These are phyloP conservation scores for Vanacampus margaritifer DNA, from an alignment of 2,113 vertebrate genomes.

Conservation along the genomic window DNA sequence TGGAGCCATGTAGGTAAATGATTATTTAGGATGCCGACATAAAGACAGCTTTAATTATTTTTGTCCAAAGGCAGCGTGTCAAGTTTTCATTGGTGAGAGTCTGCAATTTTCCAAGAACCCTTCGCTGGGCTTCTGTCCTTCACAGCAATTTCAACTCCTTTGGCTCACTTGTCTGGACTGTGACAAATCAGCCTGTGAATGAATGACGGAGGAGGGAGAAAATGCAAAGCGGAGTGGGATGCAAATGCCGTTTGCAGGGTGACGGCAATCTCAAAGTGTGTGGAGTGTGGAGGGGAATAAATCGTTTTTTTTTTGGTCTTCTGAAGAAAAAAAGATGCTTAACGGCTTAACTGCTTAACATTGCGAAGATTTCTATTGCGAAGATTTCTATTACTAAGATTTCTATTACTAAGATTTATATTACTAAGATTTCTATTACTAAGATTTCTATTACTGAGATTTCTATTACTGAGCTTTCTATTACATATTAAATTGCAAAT, in stretches of 20 bases:
- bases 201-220: conserved; percentile 19
- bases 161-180: conserved; percentile 14
- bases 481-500: too few relatives aligned
- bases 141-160: conserved; percentile 22
- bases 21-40: background rate
- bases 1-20: too few relatives aligned
- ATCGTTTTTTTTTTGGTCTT: too few relatives aligned
- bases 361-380: too few relatives aligned
- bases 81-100: background rate
- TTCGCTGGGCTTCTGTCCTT: conserved; percentile 23
- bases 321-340: too few relatives aligned
- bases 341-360: too few relatives aligned
- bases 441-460: too few relatives aligned
- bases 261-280: background rate
- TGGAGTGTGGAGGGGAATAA: too few relatives aligned
- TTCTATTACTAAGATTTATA: too few relatives aligned
- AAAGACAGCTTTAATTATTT: background rate
- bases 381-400: too few relatives aligned
- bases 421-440: too few relatives aligned
- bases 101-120: background rate
- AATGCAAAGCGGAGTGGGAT: conserved; percentile 27
- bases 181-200: conserved; percentile 25
- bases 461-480: too few relatives aligned
- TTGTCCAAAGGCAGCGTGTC: background rate
- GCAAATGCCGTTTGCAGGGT: conserved; percentile 17